These are phyloP conservation scores for Helarctos malayanus DNA, from an alignment of 2,797 vertebrate genomes.

Conservation along the genomic window DNA sequence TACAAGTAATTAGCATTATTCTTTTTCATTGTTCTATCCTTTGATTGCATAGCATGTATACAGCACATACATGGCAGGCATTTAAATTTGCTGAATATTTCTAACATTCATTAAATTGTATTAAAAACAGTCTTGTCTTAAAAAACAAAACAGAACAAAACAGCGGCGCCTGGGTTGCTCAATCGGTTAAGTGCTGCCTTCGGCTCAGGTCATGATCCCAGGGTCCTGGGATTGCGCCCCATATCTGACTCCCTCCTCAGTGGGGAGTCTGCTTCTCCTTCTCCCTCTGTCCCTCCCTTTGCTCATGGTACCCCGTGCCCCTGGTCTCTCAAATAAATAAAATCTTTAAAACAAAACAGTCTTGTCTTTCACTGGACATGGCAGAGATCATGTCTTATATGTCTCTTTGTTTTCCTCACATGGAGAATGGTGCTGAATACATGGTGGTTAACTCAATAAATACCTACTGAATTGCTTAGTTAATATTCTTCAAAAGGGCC, in stretches of 20 bases:
- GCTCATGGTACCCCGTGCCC: not conserved
- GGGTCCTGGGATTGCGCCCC: not conserved
- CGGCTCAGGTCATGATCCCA: not conserved
- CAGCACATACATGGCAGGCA: not conserved
- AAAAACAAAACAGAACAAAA: not conserved
- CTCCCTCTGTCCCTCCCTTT: not conserved
- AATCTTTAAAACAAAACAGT: not conserved
- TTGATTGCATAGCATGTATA: not conserved
- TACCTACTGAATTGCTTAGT: not conserved
- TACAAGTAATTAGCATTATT: not conserved
- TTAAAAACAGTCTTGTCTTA: not conserved
- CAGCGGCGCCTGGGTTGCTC: fast-evolving
- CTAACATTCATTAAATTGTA: not conserved
- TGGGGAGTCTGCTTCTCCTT: not conserved
- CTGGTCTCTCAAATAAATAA: not conserved
- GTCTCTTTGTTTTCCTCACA: not conserved
- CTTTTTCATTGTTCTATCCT: slow-evolving; percentile 15
- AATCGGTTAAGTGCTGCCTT: not conserved
- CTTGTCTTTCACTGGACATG: not conserved
- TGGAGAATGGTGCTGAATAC: not conserved
- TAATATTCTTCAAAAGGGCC: slow-evolving; percentile 18
- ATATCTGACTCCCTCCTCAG: not conserved
- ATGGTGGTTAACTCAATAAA: not conserved
- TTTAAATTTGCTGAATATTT: slow-evolving; percentile 32
- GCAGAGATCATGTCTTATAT: not conserved